Evolutionary conservation across 2,888 invertebrate genomes (phyloP), one percentile per base, ranked within the genome.

Genomic region (Drosophila mercatorum): DNA sequence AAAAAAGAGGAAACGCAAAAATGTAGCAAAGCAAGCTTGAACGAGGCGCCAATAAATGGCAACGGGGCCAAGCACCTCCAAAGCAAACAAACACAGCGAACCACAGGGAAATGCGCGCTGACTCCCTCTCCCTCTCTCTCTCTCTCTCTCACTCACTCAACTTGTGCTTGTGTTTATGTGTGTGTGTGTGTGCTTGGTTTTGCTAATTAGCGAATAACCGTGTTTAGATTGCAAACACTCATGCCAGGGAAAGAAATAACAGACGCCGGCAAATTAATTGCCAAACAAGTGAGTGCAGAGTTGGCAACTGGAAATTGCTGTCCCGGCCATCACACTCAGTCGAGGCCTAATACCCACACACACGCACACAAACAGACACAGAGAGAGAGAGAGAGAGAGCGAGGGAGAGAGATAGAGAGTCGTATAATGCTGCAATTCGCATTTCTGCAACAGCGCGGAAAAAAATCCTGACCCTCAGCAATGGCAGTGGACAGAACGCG

Each of bases 151-250:
- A 1, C 38, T 51, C n/a, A 14, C 3, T 68, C 59, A 43, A 5
- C 61, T 55, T 10, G 10, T 72, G 28, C 59, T 43, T 58, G 79
- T 81, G 70, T 72, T 14, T 72, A 4, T 58, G 55, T 65, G 53
- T 64, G 68, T 41, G 36, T 61, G 60, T 58, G 81, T 81, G 75
- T 77, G 85, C 77, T 85, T 80, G 85, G 88, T 86, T 85, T 88
- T 88, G 83, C 88, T 87, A 87, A 88, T 90, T 90, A 88, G 88
- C 87, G 88, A 88, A 86, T 90, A 90, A 90, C 90, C 89, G 83
- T 89, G 88, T 90, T 90, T 90, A 90, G 88, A 90, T 90, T 90
- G 90, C 85, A 83, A 87, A 86, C 90, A 90, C 90, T 90, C 85
- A 90, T 83, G 87, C 78, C 86, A 76, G 80, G 57, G 57, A 72